Conservation (phyloP, 2,113 vertebrate genomes). For the Fregata magnificens region DNA sequence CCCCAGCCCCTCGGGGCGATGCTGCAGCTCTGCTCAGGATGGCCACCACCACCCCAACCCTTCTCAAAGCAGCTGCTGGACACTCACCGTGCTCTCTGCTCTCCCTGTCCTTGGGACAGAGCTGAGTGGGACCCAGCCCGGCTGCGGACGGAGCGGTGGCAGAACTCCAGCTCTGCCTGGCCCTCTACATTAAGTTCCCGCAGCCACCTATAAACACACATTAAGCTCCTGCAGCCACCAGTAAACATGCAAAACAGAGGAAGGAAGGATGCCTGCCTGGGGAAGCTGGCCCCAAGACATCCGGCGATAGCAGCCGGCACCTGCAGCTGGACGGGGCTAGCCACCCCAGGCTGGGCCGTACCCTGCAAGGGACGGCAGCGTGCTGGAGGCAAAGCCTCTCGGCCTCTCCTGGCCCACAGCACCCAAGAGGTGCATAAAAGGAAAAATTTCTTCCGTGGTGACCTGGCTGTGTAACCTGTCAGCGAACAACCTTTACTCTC, state of each 20-base stretch:
- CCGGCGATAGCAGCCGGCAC: neutral
- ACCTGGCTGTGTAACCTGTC: neutral
- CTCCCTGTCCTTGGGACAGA: neutral
- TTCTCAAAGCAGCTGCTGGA: neutral
- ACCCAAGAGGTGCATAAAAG: neutral
- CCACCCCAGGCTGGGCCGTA: rapidly evolving
- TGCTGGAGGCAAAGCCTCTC: neutral
- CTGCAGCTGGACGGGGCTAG: neutral
- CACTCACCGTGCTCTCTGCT: rapidly evolving
- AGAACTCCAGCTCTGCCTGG: neutral
- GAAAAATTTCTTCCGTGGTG: neutral
- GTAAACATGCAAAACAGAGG: neutral
- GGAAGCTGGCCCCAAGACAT: neutral
- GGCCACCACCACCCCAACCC: rapidly evolving
- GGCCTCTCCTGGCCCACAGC: neutral
- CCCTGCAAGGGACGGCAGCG: neutral
- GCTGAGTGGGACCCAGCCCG: neutral
- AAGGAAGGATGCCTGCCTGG: neutral
- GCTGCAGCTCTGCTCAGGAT: neutral
- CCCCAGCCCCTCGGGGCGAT: rapidly evolving
- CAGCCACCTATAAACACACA: neutral
- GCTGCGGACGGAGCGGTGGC: neutral
- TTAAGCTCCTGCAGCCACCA: neutral
- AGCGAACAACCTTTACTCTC: neutral
- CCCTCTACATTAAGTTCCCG: neutral